These are phyloP conservation scores for Crossaster papposus DNA, from an alignment of 53 echinoderm and acorn worm species.

Conservation along the genomic window DNA sequence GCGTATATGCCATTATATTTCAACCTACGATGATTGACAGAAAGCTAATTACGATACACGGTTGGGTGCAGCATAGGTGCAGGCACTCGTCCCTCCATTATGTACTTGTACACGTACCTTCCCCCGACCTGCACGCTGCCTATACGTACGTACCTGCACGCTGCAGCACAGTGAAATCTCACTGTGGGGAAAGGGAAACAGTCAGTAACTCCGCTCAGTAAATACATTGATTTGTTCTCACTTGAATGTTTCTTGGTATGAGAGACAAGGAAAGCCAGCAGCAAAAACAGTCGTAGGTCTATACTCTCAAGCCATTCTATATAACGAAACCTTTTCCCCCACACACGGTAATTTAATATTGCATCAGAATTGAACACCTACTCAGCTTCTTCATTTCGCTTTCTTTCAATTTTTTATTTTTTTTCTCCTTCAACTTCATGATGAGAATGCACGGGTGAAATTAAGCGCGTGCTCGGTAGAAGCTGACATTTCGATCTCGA, in stretches of 20 bases:
- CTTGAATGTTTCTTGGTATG: neutral
- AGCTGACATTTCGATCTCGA: neutral
- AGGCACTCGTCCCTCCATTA: no score
- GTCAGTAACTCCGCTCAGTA: neutral
- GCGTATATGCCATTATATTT: no score
- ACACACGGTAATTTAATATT: conserved; percentile 9
- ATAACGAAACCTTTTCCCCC: neutral
- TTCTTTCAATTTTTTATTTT: no score
- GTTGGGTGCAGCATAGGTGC: no score
- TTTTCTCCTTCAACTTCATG: neutral
- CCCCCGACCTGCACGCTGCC: no score
- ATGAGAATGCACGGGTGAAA: neutral
- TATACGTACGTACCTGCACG: no score
- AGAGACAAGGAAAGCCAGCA: neutral
- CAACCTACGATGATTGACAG: no score
- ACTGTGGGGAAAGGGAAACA: no score
- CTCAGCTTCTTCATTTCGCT: neutral
- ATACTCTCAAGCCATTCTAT: neutral
- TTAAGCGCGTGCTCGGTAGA: neutral
- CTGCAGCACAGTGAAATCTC: no score
- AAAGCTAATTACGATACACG: no score
- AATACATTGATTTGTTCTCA: neutral
- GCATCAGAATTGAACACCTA: neutral
- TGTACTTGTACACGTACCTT: no score
- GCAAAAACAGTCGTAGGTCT: neutral